Base-by-base conservation (phyloP, 2,888 invertebrate genomes). In the Limulus polyphemus region DNA sequence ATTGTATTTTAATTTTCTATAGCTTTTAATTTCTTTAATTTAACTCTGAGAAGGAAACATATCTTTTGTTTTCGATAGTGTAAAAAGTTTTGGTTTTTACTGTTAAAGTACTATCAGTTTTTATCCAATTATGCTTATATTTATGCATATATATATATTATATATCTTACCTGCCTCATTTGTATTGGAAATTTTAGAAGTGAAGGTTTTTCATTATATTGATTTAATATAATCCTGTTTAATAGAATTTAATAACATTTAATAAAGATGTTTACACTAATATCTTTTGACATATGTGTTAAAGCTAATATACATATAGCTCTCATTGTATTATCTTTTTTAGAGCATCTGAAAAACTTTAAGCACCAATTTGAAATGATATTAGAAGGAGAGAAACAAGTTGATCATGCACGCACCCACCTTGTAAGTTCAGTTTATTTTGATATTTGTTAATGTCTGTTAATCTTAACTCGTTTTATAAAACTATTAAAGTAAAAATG, bases 311-410 rank as follows among this genome's bases (percentile, higher is more conserved):
- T 14, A 51, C 51, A 4, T 1, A 51, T 51, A n/a, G 13, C n/a
- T n/a, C 7, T 47, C 56, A 16, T 54, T n/a, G 16, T 57, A 48
- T 32, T 52, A 56, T 61, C 11, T 67, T 55, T 73, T 72, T n/a
- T 70, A 78, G 78, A 77, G 50, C 73, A 76, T 55, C 67, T 79
- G 58, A 79, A 78, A 66, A 77, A 77, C 16, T 79, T 78, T 67
- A 74, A 76, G 63, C 74, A 76, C 60, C 76, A 78, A 69, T 79
- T 78, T 73, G 79, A 79, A 67, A 72, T 78, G 72, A 76, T 80
- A 50, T 69, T 79, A 13, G 79, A 79, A 71, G 79, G 79, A 55
- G 79, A 79, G 69, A 75, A 75, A 59, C 76, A 77, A 63, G 74
- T 79, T 1, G 76, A 77, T 65, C 75, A 76, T 64, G 77, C 78